phyloP scores from a whole-genome alignment of 2,113 vertebrate species.

The Egretta garzetta region DNA sequence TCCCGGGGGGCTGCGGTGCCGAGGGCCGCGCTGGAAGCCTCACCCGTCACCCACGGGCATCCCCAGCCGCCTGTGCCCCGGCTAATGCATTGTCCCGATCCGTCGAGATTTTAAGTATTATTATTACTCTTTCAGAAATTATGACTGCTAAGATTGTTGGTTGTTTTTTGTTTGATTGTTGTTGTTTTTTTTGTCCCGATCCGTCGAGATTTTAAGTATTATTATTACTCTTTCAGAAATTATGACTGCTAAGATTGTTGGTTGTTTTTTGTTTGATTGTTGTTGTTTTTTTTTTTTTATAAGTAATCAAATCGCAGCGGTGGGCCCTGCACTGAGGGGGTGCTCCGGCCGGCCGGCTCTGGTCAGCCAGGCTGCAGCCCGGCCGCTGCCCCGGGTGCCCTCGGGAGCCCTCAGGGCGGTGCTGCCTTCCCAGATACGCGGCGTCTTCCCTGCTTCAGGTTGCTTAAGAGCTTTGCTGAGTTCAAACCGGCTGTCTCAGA shows the following conservation, averaged over 20 bases:
- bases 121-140: background rate
- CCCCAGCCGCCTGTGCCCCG: too few relatives aligned
- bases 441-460: background rate
- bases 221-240: accelerated
- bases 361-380: background rate
- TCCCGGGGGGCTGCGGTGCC: accelerated
- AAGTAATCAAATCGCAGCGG: accelerated
- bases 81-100: accelerated
- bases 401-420: background rate
- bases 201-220: accelerated
- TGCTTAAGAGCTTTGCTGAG: background rate
- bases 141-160: too few relatives aligned
- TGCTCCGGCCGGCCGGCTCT: too few relatives aligned
- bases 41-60: accelerated
- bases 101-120: accelerated
- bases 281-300: too few relatives aligned
- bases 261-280: too few relatives aligned
- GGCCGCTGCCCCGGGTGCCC: accelerated
- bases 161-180: too few relatives aligned
- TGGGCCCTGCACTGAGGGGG: accelerated
- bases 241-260: accelerated
- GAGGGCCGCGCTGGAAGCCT: accelerated
- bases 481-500: accelerated
- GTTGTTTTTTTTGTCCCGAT: too few relatives aligned
- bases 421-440: accelerated